phyloP scores from a whole-genome alignment of 2,113 vertebrate genomes.

The Eptesicus fuscus region DNA sequence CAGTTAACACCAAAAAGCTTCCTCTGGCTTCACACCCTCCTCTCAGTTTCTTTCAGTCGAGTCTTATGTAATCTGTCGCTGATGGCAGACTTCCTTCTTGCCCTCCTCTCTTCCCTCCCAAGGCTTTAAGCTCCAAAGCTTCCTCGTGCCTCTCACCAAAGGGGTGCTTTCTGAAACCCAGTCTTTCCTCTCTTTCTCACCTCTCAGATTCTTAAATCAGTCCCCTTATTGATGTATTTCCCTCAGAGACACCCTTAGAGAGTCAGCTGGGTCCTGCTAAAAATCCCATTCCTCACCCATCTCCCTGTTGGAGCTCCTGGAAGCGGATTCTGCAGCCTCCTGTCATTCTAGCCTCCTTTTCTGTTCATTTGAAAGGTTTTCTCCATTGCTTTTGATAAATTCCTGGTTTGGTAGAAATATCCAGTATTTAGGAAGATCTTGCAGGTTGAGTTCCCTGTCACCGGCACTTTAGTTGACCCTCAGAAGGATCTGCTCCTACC shows the following conservation, averaged over 20 bases:
- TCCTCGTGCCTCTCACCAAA: slow-evolving; percentile 14
- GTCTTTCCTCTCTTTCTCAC: background rate
- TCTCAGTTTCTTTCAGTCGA: background rate
- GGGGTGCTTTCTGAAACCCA: slow-evolving; percentile 38
- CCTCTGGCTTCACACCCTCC: slow-evolving; percentile 1
- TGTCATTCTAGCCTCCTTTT: slow-evolving; percentile 54
- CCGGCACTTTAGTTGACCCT: background rate
- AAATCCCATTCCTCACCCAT: slow-evolving; percentile 63
- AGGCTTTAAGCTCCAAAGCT: slow-evolving; percentile 5
- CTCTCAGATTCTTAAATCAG: slow-evolving; percentile 14
- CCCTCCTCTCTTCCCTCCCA: background rate
- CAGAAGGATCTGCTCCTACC: background rate
- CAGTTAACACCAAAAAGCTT: slow-evolving; percentile 48
- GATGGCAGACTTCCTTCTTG: slow-evolving; percentile 4
- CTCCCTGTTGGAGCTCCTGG: slow-evolving; percentile 54
- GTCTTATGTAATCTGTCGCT: background rate
- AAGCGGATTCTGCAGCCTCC: slow-evolving; percentile 48
- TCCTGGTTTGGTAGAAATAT: slow-evolving; percentile 45
- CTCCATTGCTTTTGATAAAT: slow-evolving; percentile 46
- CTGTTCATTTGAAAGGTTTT: slow-evolving; percentile 44
- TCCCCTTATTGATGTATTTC: background rate
- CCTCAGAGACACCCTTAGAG: background rate
- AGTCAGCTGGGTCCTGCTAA: slow-evolving; percentile 25
- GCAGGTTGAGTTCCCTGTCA: background rate
- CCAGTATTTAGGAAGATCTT: slow-evolving; percentile 24